Conservation (phyloP, 1,140 invertebrate species). For the Caenorhabditis inopinata region DNA sequence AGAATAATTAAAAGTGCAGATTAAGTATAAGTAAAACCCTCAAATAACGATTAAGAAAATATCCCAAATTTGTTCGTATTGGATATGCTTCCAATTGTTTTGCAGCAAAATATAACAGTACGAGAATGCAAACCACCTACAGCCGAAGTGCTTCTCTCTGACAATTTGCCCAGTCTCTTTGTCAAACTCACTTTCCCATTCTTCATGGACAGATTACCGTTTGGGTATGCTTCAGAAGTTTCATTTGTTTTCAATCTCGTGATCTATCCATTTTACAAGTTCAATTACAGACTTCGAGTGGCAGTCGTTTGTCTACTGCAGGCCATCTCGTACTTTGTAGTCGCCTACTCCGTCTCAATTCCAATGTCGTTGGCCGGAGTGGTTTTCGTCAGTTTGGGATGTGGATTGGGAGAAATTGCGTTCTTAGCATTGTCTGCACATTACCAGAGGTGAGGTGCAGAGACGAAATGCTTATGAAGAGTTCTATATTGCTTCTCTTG, state of each 20-base stretch:
- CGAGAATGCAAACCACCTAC: slow-evolving; percentile 74
- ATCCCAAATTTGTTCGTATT: too few species aligned
- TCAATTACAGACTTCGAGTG: slow-evolving; percentile 72
- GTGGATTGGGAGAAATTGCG: slow-evolving; percentile 82
- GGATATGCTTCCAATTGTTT: neutral
- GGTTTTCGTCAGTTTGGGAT: slow-evolving; percentile 75
- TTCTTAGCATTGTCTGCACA: slow-evolving; percentile 72
- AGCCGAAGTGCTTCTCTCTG: slow-evolving; percentile 79
- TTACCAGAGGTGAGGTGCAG: slow-evolving; percentile 21
- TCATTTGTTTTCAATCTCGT: neutral
- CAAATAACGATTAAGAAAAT: too few species aligned
- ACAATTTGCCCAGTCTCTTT: slow-evolving; percentile 77
- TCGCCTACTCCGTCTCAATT: slow-evolving; percentile 72
- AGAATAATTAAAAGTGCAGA: too few species aligned
- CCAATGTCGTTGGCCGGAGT: slow-evolving; percentile 74
- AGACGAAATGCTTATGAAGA: too few species aligned
- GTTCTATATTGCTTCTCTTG: too few species aligned
- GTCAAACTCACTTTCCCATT: slow-evolving; percentile 79
- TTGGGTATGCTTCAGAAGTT: slow-evolving; percentile 4
- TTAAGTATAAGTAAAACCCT: too few species aligned
- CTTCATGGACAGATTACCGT: slow-evolving; percentile 67
- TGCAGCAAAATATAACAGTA: slow-evolving; percentile 33
- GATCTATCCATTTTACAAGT: neutral
- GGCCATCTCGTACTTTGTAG: slow-evolving; percentile 73
- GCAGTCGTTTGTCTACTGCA: slow-evolving; percentile 71